phyloP scores from a whole-genome alignment of 2,888 invertebrate species.

The Antheraea yamamai region DNA sequence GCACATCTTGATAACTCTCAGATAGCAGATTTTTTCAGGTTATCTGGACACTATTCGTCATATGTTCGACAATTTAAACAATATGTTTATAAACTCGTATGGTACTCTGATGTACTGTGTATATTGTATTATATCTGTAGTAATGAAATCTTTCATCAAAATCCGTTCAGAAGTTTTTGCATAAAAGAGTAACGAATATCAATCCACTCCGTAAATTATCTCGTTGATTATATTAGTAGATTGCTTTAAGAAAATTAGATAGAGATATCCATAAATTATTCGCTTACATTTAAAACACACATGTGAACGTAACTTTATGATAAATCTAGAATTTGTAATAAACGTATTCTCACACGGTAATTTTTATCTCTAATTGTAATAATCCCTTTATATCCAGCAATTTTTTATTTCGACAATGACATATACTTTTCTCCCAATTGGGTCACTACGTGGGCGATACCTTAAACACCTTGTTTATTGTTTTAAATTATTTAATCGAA shows the following conservation, averaged over 20 bases:
- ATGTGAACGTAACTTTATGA: conserved; percentile 8
- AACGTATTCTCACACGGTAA: not conserved
- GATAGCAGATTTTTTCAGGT: too few species aligned
- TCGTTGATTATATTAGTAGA: too few species aligned
- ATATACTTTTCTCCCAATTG: not conserved
- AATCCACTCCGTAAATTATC: too few species aligned
- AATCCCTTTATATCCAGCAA: not conserved
- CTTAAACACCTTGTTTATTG: conserved; percentile 4
- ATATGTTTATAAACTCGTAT: too few species aligned
- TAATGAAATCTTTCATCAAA: too few species aligned
- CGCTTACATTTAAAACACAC: not conserved
- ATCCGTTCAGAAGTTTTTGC: too few species aligned
- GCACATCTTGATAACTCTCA: too few species aligned
- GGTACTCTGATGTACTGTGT: too few species aligned
- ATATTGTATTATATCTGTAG: too few species aligned
- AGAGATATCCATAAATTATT: not conserved
- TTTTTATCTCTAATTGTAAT: not conserved
- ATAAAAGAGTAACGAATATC: too few species aligned
- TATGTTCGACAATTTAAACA: too few species aligned
- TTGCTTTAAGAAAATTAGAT: not conserved
- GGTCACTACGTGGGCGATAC: conserved; percentile 9
- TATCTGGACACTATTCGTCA: too few species aligned
- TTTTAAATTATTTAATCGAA: conserved; percentile 4
- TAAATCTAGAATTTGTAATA: not conserved
- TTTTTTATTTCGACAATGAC: not conserved